These are phyloP conservation scores for Holacanthella duospinosa DNA, from an alignment of 2,888 invertebrate genomes.

Conservation along the genomic window DNA sequence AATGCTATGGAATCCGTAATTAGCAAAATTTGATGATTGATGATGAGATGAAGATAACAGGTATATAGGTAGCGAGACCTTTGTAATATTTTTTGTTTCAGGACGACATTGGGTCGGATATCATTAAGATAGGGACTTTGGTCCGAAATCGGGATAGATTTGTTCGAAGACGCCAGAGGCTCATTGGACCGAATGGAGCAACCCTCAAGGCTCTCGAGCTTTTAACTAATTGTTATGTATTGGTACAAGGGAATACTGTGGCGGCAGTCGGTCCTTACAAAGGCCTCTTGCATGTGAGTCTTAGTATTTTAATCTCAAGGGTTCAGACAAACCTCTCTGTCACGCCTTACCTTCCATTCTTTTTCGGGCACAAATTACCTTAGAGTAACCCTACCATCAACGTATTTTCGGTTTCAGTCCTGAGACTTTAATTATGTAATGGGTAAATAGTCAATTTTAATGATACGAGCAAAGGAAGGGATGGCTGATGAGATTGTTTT, in stretches of 20 bases:
- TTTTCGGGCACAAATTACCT: neutral
- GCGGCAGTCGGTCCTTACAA: constrained; percentile 91
- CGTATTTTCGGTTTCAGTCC: neutral
- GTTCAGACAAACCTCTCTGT: neutral
- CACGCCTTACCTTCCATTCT: neutral
- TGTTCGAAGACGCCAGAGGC: constrained; percentile 80
- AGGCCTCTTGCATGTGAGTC: constrained; percentile 60
- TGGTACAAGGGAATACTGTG: constrained; percentile 96
- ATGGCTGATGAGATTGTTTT: neutral
- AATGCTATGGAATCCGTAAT: no score
- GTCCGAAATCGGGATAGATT: constrained; percentile 87
- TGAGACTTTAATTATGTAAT: neutral
- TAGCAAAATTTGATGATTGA: no score
- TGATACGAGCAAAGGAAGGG: neutral
- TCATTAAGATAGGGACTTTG: constrained; percentile 87
- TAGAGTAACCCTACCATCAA: neutral
- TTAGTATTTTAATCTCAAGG: neutral
- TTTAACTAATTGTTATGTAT: constrained; percentile 87
- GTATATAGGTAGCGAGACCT: no score
- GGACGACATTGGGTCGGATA: constrained; percentile 86
- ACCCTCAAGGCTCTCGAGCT: constrained; percentile 94
- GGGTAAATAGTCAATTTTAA: neutral
- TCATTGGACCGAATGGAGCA: constrained; percentile 96
- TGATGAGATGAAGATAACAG: no score
- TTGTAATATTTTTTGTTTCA: constrained; percentile 43